Evolutionary conservation across 2,113 vertebrate genomes (phyloP).

Genomic region (Chaetodon trifascialis): DNA sequence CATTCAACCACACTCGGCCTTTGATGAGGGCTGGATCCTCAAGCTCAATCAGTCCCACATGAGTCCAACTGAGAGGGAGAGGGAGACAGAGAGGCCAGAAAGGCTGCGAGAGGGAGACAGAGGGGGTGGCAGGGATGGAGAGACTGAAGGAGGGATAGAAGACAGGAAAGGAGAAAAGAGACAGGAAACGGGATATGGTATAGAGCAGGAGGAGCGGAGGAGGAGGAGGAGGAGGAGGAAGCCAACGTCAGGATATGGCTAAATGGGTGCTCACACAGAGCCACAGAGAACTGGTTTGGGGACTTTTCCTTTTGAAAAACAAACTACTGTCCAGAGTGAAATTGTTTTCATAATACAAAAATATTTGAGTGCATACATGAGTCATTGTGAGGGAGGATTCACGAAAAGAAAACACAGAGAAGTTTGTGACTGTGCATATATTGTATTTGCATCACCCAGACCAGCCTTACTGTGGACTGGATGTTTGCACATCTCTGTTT

Average conservation of each 20-base stretch:
- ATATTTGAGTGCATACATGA: slow-evolving; percentile 55
- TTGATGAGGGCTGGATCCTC: slow-evolving; percentile 87
- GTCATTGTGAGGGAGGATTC: slow-evolving; percentile 48
- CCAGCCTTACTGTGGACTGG: slow-evolving; percentile 30
- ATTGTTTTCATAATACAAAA: slow-evolving; percentile 56
- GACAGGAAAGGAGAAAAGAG: slow-evolving; percentile 54
- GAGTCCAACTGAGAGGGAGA: slow-evolving; percentile 78
- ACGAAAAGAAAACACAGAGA: slow-evolving; percentile 37
- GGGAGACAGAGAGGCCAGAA: slow-evolving; percentile 55
- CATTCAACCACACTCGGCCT: slow-evolving; percentile 85
- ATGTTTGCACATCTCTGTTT: slow-evolving; percentile 31
- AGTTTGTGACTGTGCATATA: slow-evolving; percentile 71
- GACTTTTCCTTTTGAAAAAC: slow-evolving; percentile 49
- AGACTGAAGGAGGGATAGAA: slow-evolving; percentile 44
- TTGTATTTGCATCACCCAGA: slow-evolving; percentile 40
- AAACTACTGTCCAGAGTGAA: slow-evolving; percentile 54
- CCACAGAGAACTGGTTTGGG: slow-evolving; percentile 45
- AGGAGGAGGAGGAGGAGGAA: slow-evolving; percentile 55
- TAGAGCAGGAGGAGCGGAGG: slow-evolving; percentile 44
- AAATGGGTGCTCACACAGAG: slow-evolving; percentile 50
- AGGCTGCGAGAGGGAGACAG: slow-evolving; percentile 55
- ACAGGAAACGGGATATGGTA: slow-evolving; percentile 60
- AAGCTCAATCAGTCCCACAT: slow-evolving; percentile 88
- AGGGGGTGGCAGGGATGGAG: slow-evolving; percentile 60
- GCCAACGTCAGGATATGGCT: slow-evolving; percentile 39